Percentiles rank a stretch among this genome's conserved stretches.
These are phyloP conservation scores for Entomobrya proxima DNA, from an alignment of 2,888 invertebrate species.

Conservation along the genomic window DNA sequence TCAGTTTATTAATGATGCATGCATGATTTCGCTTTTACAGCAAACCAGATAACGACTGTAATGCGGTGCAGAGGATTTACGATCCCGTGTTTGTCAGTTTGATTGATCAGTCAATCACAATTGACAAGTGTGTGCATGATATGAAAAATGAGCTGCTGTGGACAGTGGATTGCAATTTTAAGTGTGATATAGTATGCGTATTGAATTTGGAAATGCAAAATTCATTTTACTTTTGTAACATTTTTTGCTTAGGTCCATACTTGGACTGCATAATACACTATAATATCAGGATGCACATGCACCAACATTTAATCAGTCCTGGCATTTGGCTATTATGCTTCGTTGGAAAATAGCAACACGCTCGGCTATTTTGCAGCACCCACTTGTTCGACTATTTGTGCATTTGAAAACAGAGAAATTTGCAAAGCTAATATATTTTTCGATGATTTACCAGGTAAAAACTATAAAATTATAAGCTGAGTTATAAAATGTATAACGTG, in stretches of 20 bases:
- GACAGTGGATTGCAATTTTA: background rate
- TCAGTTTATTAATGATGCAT: no score
- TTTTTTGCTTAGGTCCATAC: background rate
- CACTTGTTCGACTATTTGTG: background rate
- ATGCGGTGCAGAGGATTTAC: background rate
- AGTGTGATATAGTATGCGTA: background rate
- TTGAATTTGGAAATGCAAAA: background rate
- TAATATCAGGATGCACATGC: background rate
- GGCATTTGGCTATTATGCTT: background rate
- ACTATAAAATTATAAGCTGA: background rate
- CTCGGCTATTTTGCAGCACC: background rate
- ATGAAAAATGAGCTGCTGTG: background rate
- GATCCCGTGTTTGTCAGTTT: background rate
- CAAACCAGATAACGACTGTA: no score
- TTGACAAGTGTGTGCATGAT: background rate
- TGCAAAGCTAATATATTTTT: background rate
- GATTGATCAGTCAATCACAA: background rate
- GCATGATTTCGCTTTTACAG: no score
- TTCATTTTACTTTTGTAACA: background rate
- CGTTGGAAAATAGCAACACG: background rate
- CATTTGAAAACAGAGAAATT: background rate
- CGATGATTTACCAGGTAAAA: conserved; percentile 4
- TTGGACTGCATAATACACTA: conserved; percentile 1
- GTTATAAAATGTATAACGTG: background rate
- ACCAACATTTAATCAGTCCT: background rate